Conservation (phyloP, 2,113 vertebrate species). For the Prunella himalayana region DNA sequence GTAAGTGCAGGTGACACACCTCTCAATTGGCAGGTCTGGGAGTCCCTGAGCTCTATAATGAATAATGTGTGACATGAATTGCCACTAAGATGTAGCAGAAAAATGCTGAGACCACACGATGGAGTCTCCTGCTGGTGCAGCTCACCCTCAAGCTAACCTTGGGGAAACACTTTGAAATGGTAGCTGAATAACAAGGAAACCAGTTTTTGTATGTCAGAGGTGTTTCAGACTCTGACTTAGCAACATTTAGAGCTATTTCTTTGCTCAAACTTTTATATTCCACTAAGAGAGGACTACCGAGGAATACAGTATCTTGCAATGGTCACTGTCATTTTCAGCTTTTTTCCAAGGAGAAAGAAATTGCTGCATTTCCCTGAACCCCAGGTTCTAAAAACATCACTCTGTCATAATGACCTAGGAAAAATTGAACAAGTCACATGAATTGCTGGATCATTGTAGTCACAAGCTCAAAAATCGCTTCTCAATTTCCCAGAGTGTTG, state of each 20-base stretch:
- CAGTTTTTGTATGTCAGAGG: background rate
- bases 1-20: background rate
- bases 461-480: background rate
- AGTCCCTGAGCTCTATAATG: background rate
- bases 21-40: background rate
- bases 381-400: background rate
- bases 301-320: background rate
- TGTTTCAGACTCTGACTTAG: constrained; percentile 1
- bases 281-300: background rate
- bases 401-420: background rate
- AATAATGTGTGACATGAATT: constrained; percentile 22
- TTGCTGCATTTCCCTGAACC: background rate
- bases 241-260: background rate
- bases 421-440: background rate
- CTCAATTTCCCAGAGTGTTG: background rate
- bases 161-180: constrained; percentile 22
- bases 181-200: background rate
- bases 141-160: constrained; percentile 43
- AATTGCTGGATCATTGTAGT: background rate
- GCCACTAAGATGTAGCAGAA: background rate
- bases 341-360: background rate
- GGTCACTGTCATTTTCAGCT: background rate
- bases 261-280: background rate
- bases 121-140: background rate
- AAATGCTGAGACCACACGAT: background rate